A percentile compares a stretch with the other conserved stretches of the same genome.
Conservation (phyloP, 1,140 invertebrate genomes). For the Drosophila pseudoobscura region DNA sequence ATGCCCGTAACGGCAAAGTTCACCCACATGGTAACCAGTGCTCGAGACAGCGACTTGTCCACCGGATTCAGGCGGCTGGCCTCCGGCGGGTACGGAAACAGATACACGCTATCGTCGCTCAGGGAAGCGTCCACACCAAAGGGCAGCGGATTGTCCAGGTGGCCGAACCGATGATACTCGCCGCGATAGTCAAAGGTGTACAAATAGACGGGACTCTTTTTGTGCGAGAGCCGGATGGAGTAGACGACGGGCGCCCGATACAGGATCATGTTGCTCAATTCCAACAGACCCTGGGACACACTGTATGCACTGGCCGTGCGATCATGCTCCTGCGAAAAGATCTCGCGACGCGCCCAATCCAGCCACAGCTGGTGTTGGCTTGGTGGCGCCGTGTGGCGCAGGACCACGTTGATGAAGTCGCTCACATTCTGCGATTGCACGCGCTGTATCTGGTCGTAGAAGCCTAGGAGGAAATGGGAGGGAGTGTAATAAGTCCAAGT, state of each 20-base stretch:
- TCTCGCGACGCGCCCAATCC: slow-evolving; percentile 65
- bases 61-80: slow-evolving; percentile 54
- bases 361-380: slow-evolving; percentile 66
- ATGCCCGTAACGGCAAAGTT: slow-evolving; percentile 59
- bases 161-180: slow-evolving; percentile 67
- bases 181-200: slow-evolving; percentile 81
- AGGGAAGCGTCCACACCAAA: slow-evolving; percentile 75
- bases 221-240: slow-evolving; percentile 52
- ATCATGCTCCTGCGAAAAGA: slow-evolving; percentile 54
- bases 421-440: slow-evolving; percentile 65
- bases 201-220: slow-evolving; percentile 56
- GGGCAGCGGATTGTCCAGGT: slow-evolving; percentile 61
- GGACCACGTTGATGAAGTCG: slow-evolving; percentile 72
- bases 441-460: slow-evolving; percentile 57
- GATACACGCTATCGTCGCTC: slow-evolving; percentile 79
- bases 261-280: slow-evolving; percentile 70
- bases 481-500: background rate
- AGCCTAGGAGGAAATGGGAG: slow-evolving; percentile 33
- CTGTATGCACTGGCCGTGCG: slow-evolving; percentile 17
- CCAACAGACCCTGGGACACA: slow-evolving; percentile 60
- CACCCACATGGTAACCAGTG: slow-evolving; percentile 71
- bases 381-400: slow-evolving; percentile 59
- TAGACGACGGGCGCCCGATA: slow-evolving; percentile 69
- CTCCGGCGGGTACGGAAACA: slow-evolving; percentile 78
- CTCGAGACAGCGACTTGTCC: slow-evolving; percentile 64